Conservation (phyloP, 2,113 vertebrate species). For the Ailuropoda melanoleuca region DNA sequence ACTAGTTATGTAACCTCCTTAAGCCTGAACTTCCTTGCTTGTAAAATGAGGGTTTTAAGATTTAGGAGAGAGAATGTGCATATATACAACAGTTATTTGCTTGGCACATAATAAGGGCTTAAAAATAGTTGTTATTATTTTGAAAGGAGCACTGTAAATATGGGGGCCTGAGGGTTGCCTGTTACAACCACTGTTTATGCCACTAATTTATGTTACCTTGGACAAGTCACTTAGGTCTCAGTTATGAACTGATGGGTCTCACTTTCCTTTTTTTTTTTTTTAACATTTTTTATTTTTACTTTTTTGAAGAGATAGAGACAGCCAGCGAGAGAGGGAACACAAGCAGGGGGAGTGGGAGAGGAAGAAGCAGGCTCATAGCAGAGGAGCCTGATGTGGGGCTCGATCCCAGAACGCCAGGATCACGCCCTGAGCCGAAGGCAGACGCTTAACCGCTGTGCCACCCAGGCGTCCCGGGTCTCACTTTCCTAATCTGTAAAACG, state of each 20-base stretch:
- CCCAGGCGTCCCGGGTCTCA: too few relatives aligned
- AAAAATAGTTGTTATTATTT: background rate
- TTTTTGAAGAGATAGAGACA: too few relatives aligned
- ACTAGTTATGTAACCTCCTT: background rate
- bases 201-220: background rate
- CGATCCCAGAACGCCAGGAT: too few relatives aligned
- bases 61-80: background rate
- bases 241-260: background rate
- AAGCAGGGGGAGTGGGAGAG: too few relatives aligned
- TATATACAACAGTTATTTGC: background rate
- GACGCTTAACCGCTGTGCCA: too few relatives aligned
- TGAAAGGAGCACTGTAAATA: background rate
- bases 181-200: background rate
- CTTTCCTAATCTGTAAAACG: background rate
- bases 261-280: too few relatives aligned
- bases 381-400: too few relatives aligned
- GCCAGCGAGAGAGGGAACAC: too few relatives aligned
- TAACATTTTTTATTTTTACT: too few relatives aligned
- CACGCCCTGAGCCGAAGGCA: too few relatives aligned
- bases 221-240: background rate
- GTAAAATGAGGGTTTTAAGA: background rate
- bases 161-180: background rate
- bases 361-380: too few relatives aligned
- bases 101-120: background rate
- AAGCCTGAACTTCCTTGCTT: background rate